Evolutionary conservation across 2,797 vertebrate genomes (phyloP).

Genomic region (Myotis pilosus): DNA sequence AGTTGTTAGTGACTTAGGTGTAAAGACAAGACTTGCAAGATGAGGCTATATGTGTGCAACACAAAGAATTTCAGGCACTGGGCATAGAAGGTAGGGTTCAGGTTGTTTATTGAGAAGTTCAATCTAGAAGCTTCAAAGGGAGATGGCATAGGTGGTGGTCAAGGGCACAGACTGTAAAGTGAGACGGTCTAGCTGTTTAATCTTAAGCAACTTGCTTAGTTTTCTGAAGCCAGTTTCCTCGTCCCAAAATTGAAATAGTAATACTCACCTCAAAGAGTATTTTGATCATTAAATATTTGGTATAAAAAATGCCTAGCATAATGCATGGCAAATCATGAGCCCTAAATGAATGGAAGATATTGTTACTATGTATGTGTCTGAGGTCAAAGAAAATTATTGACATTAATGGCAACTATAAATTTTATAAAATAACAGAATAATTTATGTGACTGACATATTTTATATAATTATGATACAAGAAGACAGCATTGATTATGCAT

Average conservation of each 20-base stretch:
- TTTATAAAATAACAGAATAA: constrained; percentile 4
- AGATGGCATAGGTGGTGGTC: neutral
- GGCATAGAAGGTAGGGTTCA: neutral
- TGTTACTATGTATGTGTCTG: neutral
- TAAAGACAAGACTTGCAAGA: constrained; percentile 18
- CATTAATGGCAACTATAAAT: neutral
- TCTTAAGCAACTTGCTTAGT: neutral
- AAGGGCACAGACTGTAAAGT: neutral
- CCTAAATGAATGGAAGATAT: neutral
- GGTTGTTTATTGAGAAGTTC: neutral
- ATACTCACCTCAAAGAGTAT: neutral
- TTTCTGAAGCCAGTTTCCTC: neutral
- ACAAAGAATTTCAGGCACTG: neutral
- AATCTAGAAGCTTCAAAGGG: neutral
- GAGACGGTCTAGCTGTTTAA: neutral
- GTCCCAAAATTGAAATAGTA: constrained; percentile 4
- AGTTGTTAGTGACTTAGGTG: neutral
- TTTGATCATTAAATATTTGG: neutral
- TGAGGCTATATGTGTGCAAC: neutral
- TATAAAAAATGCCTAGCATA: neutral
- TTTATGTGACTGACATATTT: neutral
- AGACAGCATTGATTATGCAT: neutral
- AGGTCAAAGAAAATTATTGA: neutral
- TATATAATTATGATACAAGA: neutral
- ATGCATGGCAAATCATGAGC: neutral